Base-by-base conservation (phyloP, 2,888 invertebrate species). In the Phania funesta region DNA sequence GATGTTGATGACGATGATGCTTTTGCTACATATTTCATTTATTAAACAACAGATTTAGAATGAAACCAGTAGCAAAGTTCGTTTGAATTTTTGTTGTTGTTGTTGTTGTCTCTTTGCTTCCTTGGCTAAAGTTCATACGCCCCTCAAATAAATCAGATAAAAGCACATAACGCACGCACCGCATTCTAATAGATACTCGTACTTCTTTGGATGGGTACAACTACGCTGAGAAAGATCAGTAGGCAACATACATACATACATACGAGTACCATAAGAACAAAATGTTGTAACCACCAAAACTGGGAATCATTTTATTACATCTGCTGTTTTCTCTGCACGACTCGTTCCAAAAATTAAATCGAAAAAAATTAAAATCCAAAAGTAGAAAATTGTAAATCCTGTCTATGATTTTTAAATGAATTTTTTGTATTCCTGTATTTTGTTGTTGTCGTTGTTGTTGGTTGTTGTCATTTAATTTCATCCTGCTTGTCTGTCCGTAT, bases 71-170 rank as follows among this genome's bases (percentile, higher is more conserved):
- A 77, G 62, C 71, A 75, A 70, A 76, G 67, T 71, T 80, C 56
- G 44, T 62, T 70, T 44, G 6, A 24, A 65, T 76, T 54, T 46
- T 62, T 44, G n/a, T n/a, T 18, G 3, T 32, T 32, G 8, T 38
- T 38, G 13, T 75, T 54, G 22, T 64, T 46, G 3, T 44, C 11
- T 48, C 22, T 38, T 62, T 62, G 20, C 46, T 41, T 41, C 16
- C 38, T 56, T 48, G 78, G 76, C 70, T 75, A 74, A 82, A 78
- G 82, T 82, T 78, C 82, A 82, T 84, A 85, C 85, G 85, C 84
- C 85, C 85, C 84, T 85, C 84, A 85, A 85, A 84, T 85, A 85
- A 84, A 85, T 85, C 85, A 85, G 83, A 85, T 83, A 85, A 80
- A 80, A 80, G 74, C 60, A 79, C 73, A 78, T 52, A 76, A 70